Conservation (phyloP, 1,140 invertebrate species). For the Drosophila dunni region DNA sequence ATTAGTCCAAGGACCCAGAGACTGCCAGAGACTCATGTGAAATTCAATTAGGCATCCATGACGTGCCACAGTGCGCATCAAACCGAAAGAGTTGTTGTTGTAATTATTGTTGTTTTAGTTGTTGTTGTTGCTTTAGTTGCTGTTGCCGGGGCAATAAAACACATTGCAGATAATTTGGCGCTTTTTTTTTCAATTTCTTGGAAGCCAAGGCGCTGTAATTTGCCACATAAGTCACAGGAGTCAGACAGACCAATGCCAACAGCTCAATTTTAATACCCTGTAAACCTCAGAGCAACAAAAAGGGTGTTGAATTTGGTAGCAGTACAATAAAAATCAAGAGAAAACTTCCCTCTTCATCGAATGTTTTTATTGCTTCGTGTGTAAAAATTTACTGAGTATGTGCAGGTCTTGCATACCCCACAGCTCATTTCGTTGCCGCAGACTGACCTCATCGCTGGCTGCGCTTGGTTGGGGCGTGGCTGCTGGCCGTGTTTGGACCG, state of each 20-base stretch:
- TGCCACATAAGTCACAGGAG: constrained; percentile 81
- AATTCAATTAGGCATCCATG: constrained; percentile 80
- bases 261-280: constrained; percentile 62
- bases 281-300: neutral
- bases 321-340: neutral
- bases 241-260: constrained; percentile 57
- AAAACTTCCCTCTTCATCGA: too few relatives aligned
- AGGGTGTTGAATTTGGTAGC: neutral
- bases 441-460: constrained; percentile 26
- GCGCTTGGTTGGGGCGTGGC: constrained; percentile 43
- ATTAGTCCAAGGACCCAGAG: constrained; percentile 62
- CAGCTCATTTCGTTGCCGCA: neutral
- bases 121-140: constrained; percentile 9
- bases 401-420: neutral
- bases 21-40: constrained; percentile 40
- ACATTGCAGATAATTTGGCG: constrained; percentile 80
- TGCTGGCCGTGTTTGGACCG: constrained; percentile 44
- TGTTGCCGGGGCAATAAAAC: constrained; percentile 65
- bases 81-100: constrained; percentile 39
- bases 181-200: constrained; percentile 72
- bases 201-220: constrained; percentile 75
- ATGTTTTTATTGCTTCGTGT: too few relatives aligned
- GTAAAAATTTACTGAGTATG: neutral
- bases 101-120: constrained; percentile 21
- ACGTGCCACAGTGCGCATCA: constrained; percentile 63